These are phyloP conservation scores for Horisme vitalbata DNA, from an alignment of 2,888 invertebrate genomes.

Conservation along the genomic window DNA sequence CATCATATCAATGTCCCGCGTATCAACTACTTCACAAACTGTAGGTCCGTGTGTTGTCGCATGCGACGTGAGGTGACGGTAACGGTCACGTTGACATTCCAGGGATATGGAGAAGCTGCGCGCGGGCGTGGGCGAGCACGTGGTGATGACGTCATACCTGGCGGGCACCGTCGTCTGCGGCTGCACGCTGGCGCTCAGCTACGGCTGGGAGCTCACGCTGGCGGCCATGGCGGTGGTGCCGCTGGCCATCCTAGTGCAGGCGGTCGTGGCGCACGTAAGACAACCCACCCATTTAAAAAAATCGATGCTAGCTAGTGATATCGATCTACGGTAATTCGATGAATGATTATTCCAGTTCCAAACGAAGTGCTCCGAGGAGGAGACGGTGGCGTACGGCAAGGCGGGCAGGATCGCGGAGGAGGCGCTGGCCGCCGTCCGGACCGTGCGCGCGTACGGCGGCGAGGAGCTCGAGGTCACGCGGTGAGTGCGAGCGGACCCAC, in stretches of 20 bases:
- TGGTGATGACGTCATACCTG: constrained; percentile 88
- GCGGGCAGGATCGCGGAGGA: constrained; percentile 90
- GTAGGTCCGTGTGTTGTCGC: too few species aligned
- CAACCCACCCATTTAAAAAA: too few species aligned
- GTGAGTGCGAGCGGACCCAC: too few species aligned
- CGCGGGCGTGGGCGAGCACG: constrained; percentile 92
- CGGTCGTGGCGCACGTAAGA: constrained; percentile 87
- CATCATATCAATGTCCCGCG: too few species aligned
- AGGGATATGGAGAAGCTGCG: constrained; percentile 90
- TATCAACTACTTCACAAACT: too few species aligned
- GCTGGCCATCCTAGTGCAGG: constrained; percentile 86
- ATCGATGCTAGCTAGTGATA: too few species aligned
- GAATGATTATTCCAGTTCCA: constrained; percentile 76
- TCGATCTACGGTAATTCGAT: too few species aligned
- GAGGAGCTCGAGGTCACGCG: constrained; percentile 85
- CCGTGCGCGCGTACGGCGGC: constrained; percentile 74
- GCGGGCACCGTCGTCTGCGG: constrained; percentile 86
- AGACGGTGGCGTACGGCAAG: constrained; percentile 86
- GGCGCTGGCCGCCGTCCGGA: constrained; percentile 85
- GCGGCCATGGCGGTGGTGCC: constrained; percentile 90
- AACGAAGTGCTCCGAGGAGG: constrained; percentile 83
- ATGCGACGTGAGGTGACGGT: too few species aligned
- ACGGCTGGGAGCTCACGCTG: constrained; percentile 92
- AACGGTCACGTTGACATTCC: too few species aligned
- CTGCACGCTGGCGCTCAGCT: constrained; percentile 86